Evolutionary conservation across 2,888 invertebrate species (phyloP), one percentile per base, ranked within the genome.

Genomic region (Dysmachus trigonus): DNA sequence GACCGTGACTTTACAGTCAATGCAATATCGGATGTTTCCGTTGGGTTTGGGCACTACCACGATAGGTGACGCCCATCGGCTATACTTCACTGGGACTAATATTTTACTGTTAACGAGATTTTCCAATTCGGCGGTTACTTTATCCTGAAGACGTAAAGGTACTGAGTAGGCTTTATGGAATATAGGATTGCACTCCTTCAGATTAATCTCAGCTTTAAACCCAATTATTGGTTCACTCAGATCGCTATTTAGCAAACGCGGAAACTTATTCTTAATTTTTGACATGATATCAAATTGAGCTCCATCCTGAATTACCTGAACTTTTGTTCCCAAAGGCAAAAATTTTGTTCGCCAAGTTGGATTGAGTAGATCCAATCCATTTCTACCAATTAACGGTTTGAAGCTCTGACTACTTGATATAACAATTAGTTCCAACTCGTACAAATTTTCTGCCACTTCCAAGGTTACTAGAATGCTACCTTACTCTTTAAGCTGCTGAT

Each of bases 1-100:
- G 10, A 88, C 79, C 31, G 88, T 87, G 5, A 71, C 51, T 27
- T 87, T 86, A 18, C 33, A 33, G 33, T 33, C 79, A 86, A 82
- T 86, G 27, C 85, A 86, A 27, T 72, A 35, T 13, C 84, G 13
- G 30, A 86, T 74, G 15, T 76, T 5, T 22, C 76, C 84, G 71
- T 87, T 79, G 1, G 83, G 62, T 35, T 87, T 87, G 30, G 85
- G 77, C 4, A 85, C 73, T n/a, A 86, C 76, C 10, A 87, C 86
- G 27, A 86, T 35, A 10, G 85, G 86, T 8, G 86, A 85, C 27
- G 83, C 86, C 73, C 86, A 87, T 33, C 87, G 85, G 10, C 87
- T 87, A 86, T 87, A 86, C 18, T 76, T 76, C 6, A 76, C 38
- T 18, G 76, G 76, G 22, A 71, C 71, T 71, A 71, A 18, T 71